These are phyloP conservation scores for Podargus strigoides DNA, from an alignment of 2,797 vertebrate species.

Conservation along the genomic window DNA sequence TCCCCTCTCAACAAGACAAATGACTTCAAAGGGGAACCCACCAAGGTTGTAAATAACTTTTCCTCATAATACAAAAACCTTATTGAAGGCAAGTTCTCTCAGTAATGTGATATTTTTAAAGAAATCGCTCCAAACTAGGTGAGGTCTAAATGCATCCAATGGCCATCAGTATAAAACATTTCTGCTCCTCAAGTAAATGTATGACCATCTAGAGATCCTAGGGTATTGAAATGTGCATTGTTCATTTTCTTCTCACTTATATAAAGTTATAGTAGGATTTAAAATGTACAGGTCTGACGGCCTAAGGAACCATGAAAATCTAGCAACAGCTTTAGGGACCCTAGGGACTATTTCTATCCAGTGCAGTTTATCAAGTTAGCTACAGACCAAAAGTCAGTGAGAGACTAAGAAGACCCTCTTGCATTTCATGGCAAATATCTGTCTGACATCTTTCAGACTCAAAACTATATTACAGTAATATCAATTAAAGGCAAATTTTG, in stretches of 20 bases:
- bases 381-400: background rate
- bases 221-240: background rate
- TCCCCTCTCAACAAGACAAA: constrained; percentile 64
- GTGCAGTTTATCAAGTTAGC: background rate
- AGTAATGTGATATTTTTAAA: constrained; percentile 52
- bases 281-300: background rate
- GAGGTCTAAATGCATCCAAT: background rate
- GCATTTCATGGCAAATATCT: background rate
- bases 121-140: constrained; percentile 43
- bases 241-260: background rate
- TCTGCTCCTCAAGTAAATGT: background rate
- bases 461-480: background rate
- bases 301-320: background rate
- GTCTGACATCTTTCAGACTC: background rate
- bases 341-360: background rate
- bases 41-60: constrained; percentile 66
- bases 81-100: constrained; percentile 45
- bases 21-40: constrained; percentile 63
- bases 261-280: background rate
- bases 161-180: background rate
- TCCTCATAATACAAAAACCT: constrained; percentile 40
- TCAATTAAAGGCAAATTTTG: background rate
- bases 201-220: background rate
- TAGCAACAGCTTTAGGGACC: background rate
- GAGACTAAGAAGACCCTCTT: background rate